phyloP scores from a whole-genome alignment of 1,140 invertebrate species.

The Argopecten irradians region DNA sequence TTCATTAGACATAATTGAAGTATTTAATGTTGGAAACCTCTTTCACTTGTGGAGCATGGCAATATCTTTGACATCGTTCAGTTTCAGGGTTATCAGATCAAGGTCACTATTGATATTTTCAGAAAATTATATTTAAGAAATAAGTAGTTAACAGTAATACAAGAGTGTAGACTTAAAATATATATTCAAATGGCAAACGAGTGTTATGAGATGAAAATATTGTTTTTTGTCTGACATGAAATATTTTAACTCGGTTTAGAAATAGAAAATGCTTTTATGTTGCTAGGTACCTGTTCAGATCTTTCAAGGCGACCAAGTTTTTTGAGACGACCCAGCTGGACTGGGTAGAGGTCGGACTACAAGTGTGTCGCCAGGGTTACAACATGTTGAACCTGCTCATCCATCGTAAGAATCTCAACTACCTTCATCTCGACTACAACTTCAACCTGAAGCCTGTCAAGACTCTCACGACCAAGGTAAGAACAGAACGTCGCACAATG shows the following conservation, averaged over 20 bases:
- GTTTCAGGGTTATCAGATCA: too few relatives aligned
- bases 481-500: too few relatives aligned
- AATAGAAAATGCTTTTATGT: constrained; percentile 29
- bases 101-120: too few relatives aligned
- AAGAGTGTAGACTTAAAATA: too few relatives aligned
- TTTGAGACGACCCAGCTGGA: constrained; percentile 99
- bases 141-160: too few relatives aligned
- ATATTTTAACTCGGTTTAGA: neutral
- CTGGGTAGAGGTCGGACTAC: constrained; percentile 98
- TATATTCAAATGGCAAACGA: neutral
- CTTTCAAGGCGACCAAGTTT: constrained; percentile 99
- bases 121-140: too few relatives aligned
- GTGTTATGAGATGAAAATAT: neutral
- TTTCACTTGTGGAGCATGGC: too few relatives aligned
- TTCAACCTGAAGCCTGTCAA: constrained; percentile 99
- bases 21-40: too few relatives aligned
- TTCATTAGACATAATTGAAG: too few relatives aligned
- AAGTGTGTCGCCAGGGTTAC: constrained; percentile 98
- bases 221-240: neutral
- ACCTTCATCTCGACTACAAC: constrained; percentile 99
- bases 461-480: constrained; percentile 95
- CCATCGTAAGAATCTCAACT: constrained; percentile 99
- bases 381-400: constrained; percentile 99
- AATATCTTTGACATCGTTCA: too few relatives aligned
- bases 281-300: constrained; percentile 92